A percentile compares a stretch with the other conserved stretches of the same genome.
Evolutionary conservation across 2,113 vertebrate species (phyloP).

Genomic region (Hyperoodon ampullatus): DNA sequence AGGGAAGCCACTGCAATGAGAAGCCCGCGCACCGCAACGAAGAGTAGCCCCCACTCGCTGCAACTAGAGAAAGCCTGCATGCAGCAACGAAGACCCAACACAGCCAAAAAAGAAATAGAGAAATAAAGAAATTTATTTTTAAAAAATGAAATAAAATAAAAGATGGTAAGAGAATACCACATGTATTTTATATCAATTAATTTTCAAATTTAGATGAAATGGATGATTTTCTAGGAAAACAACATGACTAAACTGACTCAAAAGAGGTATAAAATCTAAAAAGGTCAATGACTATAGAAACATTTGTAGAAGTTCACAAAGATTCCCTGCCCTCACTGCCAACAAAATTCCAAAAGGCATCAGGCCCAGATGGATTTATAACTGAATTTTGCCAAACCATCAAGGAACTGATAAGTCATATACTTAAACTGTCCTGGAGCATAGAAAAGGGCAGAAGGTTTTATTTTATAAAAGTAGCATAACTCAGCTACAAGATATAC

Average conservation of each 20-base stretch:
- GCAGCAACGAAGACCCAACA: no score
- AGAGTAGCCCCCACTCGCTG: no score
- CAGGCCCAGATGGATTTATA: not conserved
- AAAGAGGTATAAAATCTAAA: not conserved
- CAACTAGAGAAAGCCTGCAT: no score
- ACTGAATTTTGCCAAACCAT: not conserved
- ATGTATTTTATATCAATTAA: not conserved
- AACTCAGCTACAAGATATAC: not conserved
- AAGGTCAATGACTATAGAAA: not conserved
- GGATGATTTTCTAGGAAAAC: not conserved
- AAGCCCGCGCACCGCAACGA: no score
- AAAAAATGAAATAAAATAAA: not conserved
- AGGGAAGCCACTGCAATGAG: no score
- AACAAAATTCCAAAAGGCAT: not conserved
- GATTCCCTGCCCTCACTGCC: not conserved
- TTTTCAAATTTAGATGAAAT: slow-evolving; percentile 10
- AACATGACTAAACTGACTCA: not conserved
- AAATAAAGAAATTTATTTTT: no score
- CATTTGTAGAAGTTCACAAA: not conserved
- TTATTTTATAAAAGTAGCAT: not conserved
- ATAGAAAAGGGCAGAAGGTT: not conserved
- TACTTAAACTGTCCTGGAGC: not conserved
- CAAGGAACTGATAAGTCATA: not conserved
- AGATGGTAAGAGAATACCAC: not conserved
- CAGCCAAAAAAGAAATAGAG: not conserved